Base-by-base conservation (phyloP, 2,888 invertebrate genomes). In the Xestia ashworthii region DNA sequence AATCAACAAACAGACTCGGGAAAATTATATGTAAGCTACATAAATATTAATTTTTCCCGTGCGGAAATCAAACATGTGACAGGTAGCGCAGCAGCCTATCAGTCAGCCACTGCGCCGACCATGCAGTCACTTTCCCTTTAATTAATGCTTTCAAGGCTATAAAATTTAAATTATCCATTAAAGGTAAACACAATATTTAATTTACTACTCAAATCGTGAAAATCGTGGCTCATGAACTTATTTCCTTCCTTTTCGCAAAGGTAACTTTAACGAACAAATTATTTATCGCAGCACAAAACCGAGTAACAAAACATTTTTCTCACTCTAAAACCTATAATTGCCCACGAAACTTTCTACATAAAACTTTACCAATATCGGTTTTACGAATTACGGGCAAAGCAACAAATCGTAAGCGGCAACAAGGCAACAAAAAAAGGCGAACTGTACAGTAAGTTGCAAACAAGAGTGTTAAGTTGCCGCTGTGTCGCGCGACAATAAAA, bases 301-400 rank as follows among this genome's bases (percentile, higher is more conserved):
- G 11, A 71, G 62, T 38, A 22, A 38, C 19, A 44, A 46, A 65
- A 69, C 62, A 64, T 71, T 60, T 53, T 60, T 68, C 48, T n/a
- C 58, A 58, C 44, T 71, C 41, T 67, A 68, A 73, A 79, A 74
- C 70, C 75, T 69, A 62, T 84, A 80, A 87, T 81, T 81, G 80
- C 66, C 84, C 72, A 74, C 80, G 9, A 79, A 81, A 81, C 73
- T 83, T 82, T 68, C 32, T 53, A 65, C 65, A 71, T 60, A 70
- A 80, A 94, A 94, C 92, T 95, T 94, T 93, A 83, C 89, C 93
- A 95, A 95, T 95, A 95, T 93, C 92, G 93, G 90, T 89, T 90
- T 90, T 89, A 89, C 90, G 89, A 93, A 93, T 93, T 88, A 86
- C 77, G 64, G 89, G 87, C 85, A 82, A 86, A 91, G 91, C 91